These are phyloP conservation scores for Sinocyclocheilus grahami DNA, from an alignment of 2,113 vertebrate genomes.

Conservation along the genomic window DNA sequence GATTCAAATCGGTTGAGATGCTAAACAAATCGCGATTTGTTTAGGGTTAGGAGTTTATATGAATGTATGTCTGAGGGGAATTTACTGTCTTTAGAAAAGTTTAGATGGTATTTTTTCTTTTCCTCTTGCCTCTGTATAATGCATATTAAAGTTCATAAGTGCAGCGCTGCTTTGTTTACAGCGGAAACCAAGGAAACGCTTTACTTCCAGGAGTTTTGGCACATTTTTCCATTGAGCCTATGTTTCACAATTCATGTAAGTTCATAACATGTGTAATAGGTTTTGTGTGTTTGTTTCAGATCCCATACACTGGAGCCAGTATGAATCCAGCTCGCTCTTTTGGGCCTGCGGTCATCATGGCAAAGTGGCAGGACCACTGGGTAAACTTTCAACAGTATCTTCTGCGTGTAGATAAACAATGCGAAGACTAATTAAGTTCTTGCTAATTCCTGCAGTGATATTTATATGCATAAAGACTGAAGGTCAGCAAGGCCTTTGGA, in stretches of 20 bases:
- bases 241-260: not conserved
- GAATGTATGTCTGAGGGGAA: too few species aligned
- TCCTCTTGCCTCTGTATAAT: too few species aligned
- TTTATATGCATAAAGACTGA: not conserved
- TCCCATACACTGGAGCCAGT: constrained; percentile 75
- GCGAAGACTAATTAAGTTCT: not conserved
- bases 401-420: not conserved
- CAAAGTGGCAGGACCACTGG: constrained; percentile 73
- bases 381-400: constrained; percentile 53
- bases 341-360: constrained; percentile 68
- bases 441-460: not conserved
- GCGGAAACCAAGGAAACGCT: too few species aligned
- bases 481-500: not conserved
- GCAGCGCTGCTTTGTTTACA: too few species aligned
- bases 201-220: not conserved
- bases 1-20: too few species aligned
- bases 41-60: too few species aligned
- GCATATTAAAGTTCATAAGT: too few species aligned
- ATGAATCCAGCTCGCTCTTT: constrained; percentile 76
- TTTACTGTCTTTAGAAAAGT: too few species aligned
- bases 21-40: too few species aligned
- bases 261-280: not conserved
- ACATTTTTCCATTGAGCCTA: not conserved
- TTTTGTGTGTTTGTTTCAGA: constrained; percentile 59
- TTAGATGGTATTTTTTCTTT: too few species aligned